Evolutionary conservation across 2,113 vertebrate genomes (phyloP), one percentile per base, ranked within the genome.

Genomic region (Muscicapa adusta): DNA sequence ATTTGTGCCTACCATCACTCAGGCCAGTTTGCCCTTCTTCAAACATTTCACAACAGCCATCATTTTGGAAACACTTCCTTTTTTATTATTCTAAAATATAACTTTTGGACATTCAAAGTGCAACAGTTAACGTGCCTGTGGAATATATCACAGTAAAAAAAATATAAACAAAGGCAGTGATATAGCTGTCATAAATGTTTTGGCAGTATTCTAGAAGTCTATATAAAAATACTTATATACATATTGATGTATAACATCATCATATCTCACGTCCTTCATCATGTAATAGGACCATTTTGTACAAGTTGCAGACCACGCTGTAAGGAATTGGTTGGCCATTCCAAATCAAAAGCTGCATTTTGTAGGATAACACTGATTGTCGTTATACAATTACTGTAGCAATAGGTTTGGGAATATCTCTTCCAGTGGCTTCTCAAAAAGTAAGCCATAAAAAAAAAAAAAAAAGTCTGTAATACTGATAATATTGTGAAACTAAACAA

Each of bases 211-310:
- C 97, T 98, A 97, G 92, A 98, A 97, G 97, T 98, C 97, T 98
- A 97, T 97, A 96, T 97, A 98, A 98, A 98, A 98, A 98, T 98
- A 98, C 97, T 98, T 98, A 98, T 98, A 98, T 98, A 98, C 98
- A 98, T 96, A 98, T 98, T 97, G 98, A 99, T 99, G 98, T 99
- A 98, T 98, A 98, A 99, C 98, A 99, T 98, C 98, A 98, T 94
- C 97, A 97, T 97, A 98, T 98, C 98, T 98, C 94, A 97, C 71
- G 97, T 98, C 98, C 98, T 97, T 97, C 96, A 97, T 98, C 97
- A 97, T 94, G 96, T 96, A 98, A 97, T 96, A 98, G 97, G 97
- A 97, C 97, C 97, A 88, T 97, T 98, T 97, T 97, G 84, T 97
- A 97, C 97, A 98, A 96, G 96, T 94, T 96, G 97, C 94, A 98